Evolutionary conservation across 2,888 invertebrate genomes (phyloP), one percentile per base, ranked within the genome.

Genomic region (Zygothrica quintamaculata): DNA sequence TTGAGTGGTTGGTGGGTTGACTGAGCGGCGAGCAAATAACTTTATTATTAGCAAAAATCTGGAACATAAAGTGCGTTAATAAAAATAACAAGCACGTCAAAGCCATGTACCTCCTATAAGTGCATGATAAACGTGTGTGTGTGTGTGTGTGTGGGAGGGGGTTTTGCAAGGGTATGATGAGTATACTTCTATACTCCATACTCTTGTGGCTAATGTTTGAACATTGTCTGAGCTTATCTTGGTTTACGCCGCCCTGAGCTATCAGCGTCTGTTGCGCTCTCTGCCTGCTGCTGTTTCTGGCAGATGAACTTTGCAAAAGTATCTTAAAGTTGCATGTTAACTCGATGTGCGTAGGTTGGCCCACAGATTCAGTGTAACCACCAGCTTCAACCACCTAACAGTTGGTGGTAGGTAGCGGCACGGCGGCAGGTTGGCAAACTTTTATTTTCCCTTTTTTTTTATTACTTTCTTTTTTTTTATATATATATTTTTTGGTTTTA

Each of bases 321-420:
- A 76, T 71, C 78, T 69, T 67, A 74, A 81, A 81, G 81, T 81
- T 81, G 76, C 84, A 80, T 80, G 80, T 84, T 80, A 80, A 80
- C 81, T 73, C 74, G 66, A 64, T 68, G 80, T 77, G 77, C 74
- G 60, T 77, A 13, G 67, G 66, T 58, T 76, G 46, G n/a, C 53
- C 60, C 55, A 39, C 52, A 58, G 58, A 22, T 22, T 5, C 18
- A 22, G 5, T 5, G 5, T 3, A 2, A 22, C 3, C 18, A 22
- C 18, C 18, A 22, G 3, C 18, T 3, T 22, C 18, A 3, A 22
- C 18, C 2, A 22, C 3, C 18, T 22, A 22, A 3, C 18, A 22
- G 18, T 5, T 22, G 18, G 18, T 5, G 29, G 53, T 39, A 55
- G 42, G 15, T 29, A 11, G 50, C 51, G 22, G 33, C n/a, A 13